A percentile compares a stretch with the other conserved stretches of the same genome.
Conservation (phyloP, 2,797 vertebrate species). For the Mastacembelus armatus region DNA sequence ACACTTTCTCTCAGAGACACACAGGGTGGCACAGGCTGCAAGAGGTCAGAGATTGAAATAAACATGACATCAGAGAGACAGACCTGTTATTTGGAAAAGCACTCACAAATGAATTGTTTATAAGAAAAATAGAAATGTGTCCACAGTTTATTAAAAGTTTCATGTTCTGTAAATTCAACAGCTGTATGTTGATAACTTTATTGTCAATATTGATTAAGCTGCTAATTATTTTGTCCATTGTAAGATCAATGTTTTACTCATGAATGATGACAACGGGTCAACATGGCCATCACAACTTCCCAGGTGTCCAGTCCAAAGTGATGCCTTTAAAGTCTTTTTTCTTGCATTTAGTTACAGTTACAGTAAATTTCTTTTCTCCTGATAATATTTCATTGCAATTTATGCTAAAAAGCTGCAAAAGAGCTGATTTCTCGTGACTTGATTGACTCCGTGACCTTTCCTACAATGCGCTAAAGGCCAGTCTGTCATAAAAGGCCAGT, state of each 20-base stretch:
- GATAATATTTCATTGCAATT: neutral
- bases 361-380: neutral
- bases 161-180: no score
- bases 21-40: conserved; percentile 92
- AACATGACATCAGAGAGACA: neutral
- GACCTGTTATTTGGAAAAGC: no score
- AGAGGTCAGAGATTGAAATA: neutral
- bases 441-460: no score
- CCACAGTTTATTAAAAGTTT: no score
- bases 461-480: neutral
- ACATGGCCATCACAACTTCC: no score
- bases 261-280: no score
- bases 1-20: conserved; percentile 93
- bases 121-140: no score
- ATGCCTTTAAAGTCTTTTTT: neutral
- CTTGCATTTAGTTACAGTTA: neutral
- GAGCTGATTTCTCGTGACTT: neutral
- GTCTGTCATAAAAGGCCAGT: no score
- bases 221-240: no score
- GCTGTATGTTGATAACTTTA: no score
- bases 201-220: neutral
- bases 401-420: neutral
- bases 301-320: neutral
- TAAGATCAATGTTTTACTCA: no score
- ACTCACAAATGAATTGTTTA: no score